These are phyloP conservation scores for Limanda limanda DNA, from an alignment of 2,113 vertebrate species.

Conservation along the genomic window DNA sequence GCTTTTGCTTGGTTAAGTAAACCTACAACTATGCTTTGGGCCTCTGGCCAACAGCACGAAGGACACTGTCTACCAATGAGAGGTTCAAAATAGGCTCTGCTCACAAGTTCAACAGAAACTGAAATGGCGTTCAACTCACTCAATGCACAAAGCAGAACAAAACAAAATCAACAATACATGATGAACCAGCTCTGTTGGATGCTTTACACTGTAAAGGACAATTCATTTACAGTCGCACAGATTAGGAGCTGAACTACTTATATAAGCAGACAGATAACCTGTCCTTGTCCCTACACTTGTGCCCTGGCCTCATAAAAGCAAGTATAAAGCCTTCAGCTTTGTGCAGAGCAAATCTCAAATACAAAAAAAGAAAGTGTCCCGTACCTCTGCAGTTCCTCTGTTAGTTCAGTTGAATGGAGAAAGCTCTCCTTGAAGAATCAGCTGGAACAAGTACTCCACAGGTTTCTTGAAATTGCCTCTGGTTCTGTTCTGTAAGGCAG, in stretches of 20 bases:
- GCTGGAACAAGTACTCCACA: slow-evolving; percentile 76
- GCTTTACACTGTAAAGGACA: slow-evolving; percentile 34
- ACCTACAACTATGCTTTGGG: slow-evolving; percentile 75
- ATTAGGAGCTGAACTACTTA: slow-evolving; percentile 66
- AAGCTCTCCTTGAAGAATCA: slow-evolving; percentile 58
- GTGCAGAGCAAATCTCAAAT: slow-evolving; percentile 42
- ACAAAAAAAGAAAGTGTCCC: slow-evolving; percentile 42
- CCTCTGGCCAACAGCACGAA: slow-evolving; percentile 66
- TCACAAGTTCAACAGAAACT: slow-evolving; percentile 47
- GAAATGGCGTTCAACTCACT: slow-evolving; percentile 18
- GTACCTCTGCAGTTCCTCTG: slow-evolving; percentile 83
- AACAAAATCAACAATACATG: background rate
- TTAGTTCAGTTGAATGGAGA: slow-evolving; percentile 70
- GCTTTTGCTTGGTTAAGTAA: slow-evolving; percentile 78
- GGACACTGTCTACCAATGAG: slow-evolving; percentile 66
- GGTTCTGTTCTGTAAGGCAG: slow-evolving; percentile 70
- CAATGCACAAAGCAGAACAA: slow-evolving; percentile 11
- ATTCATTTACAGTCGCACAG: slow-evolving; percentile 43
- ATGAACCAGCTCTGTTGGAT: slow-evolving; percentile 23
- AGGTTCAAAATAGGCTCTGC: slow-evolving; percentile 51
- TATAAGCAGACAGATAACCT: slow-evolving; percentile 76
- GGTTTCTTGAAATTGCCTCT: slow-evolving; percentile 73
- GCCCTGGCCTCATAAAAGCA: slow-evolving; percentile 73
- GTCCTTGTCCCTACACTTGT: slow-evolving; percentile 70
- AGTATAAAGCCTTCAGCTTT: slow-evolving; percentile 70